Evolutionary conservation across 2,888 invertebrate genomes (phyloP).

Genomic region (Drosophila kokeensis): DNA sequence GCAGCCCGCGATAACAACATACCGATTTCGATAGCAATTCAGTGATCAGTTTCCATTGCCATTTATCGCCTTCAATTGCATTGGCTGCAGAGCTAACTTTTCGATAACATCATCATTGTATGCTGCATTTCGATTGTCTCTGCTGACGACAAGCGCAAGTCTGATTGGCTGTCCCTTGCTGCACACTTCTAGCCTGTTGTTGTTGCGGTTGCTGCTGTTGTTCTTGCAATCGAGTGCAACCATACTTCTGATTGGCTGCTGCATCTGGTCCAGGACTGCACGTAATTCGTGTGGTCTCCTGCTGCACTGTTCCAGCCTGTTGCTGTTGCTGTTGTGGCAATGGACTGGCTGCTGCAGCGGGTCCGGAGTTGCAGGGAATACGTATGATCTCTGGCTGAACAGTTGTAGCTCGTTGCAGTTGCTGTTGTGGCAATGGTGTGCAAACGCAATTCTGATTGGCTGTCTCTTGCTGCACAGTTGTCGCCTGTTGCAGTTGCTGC

Average conservation of each 20-base stretch:
- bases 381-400: conserved; percentile 22
- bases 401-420: not conserved
- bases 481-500: not conserved
- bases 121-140: conserved; percentile 21
- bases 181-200: too few relatives aligned
- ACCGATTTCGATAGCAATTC: not conserved
- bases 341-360: not conserved
- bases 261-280: not conserved
- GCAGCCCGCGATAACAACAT: not conserved
- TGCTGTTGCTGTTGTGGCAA: not conserved
- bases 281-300: not conserved
- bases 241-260: not conserved
- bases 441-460: conserved; percentile 4
- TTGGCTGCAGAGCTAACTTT: not conserved
- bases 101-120: conserved; percentile 30
- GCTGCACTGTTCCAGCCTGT: not conserved
- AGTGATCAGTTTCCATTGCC: not conserved
- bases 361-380: not conserved
- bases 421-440: not conserved
- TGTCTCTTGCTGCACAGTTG: not conserved
- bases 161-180: not conserved
- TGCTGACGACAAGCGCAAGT: not conserved
- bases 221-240: not conserved
- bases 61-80: not conserved
- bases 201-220: not conserved